Base-by-base conservation (phyloP, 2,888 invertebrate genomes). In the Drosophila atripex region DNA sequence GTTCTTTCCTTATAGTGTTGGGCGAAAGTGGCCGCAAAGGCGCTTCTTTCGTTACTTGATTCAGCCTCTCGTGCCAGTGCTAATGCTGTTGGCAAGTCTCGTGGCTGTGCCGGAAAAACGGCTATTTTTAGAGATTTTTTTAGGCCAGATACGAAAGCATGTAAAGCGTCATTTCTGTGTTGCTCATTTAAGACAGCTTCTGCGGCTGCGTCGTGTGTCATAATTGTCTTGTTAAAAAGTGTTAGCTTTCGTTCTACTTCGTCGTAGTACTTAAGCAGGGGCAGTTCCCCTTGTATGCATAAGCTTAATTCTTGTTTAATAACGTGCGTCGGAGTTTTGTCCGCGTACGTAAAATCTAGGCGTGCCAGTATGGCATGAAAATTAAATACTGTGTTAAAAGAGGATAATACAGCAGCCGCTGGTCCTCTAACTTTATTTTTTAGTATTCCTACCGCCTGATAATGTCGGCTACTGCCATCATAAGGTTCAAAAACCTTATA, bases 301-400 rank as follows among this genome's bases (percentile, higher is more conserved):
- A 47, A 7, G 11, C 23, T 21, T 21, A 54, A 14, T n/a, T 54
- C 43, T 23, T 45, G 45, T 2, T 54, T 30, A 14, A 54, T 23
- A 12, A 32, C 23, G 21, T 32, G 45, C 5, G 14, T 14, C 11
- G 32, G 45, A n/a, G 14, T 32, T 54, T 45, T 54, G 18, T 45
- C 45, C 14, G 45, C 32, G 14, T 32, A 54, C 7, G 41, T 53
- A 11, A 54, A 54, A 21, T 45, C 45, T 32, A 35, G 41, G 8
- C 54, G 8, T 23, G 45, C 12, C 14, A 25, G 9, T 32, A 45
- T 54, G 21, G 35, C 45, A 45, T 45, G 12, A 21, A 53, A 39
- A 30, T 30, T n/a, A n/a, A n/a, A 8, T 16, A 53, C 28, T 12
- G 28, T 43, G n/a, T 43, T 41, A 8, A 28, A 30, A 11, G 30